Evolutionary conservation across 2,888 invertebrate genomes (phyloP).

Genomic region (Nomada goodeniana): DNA sequence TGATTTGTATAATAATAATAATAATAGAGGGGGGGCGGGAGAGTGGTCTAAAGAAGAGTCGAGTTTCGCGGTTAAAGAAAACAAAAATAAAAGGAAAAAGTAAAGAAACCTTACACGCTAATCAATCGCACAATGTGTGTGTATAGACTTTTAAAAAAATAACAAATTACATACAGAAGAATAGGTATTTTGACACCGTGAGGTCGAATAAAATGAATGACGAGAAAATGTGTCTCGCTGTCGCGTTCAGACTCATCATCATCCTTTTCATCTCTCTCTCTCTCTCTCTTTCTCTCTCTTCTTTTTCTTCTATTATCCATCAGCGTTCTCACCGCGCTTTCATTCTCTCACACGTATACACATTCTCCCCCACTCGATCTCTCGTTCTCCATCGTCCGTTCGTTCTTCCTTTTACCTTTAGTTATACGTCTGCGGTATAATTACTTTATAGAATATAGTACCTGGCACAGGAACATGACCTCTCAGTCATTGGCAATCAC

Average conservation of each 20-base stretch:
- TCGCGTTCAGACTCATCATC: conserved; percentile 36
- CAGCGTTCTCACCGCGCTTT: conserved; percentile 4
- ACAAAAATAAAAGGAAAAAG: conserved; percentile 19
- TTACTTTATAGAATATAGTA: conserved; percentile 81
- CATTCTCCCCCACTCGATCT: neutral
- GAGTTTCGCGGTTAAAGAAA: conserved; percentile 41
- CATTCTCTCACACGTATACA: conserved; percentile 1
- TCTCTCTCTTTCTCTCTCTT: conserved; percentile 23
- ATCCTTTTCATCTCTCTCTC: conserved; percentile 10
- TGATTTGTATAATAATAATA: neutral
- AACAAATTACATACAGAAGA: conserved; percentile 83
- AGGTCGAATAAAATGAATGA: conserved; percentile 77
- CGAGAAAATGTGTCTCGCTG: conserved; percentile 63
- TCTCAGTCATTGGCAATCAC: conserved; percentile 84
- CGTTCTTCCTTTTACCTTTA: conserved; percentile 66
- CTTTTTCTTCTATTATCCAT: conserved; percentile 19
- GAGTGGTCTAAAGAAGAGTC: conserved; percentile 16
- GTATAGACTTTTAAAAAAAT: conserved; percentile 84
- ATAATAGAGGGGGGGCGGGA: neutral
- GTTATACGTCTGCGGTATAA: conserved; percentile 75
- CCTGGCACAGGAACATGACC: conserved; percentile 85
- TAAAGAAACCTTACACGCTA: conserved; percentile 76
- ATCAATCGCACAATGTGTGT: conserved; percentile 76
- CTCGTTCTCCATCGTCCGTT: conserved; percentile 15
- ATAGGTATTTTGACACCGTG: conserved; percentile 79